These are phyloP conservation scores for Sinosuthora webbiana DNA, from an alignment of 2,113 vertebrate genomes.

Conservation along the genomic window DNA sequence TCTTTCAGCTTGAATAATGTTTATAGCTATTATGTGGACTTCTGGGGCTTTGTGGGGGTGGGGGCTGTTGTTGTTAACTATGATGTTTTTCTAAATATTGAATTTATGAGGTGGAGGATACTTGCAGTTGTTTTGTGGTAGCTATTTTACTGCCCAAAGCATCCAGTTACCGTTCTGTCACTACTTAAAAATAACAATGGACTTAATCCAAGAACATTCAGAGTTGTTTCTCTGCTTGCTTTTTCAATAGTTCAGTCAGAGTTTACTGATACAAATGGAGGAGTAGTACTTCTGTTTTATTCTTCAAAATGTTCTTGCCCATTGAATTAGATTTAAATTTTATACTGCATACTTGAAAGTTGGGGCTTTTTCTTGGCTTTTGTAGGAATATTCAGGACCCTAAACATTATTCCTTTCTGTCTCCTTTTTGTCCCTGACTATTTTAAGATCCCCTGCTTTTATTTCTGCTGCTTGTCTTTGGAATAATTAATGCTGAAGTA, in stretches of 20 bases:
- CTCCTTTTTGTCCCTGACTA: neutral
- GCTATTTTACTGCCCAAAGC: neutral
- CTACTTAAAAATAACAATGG: neutral
- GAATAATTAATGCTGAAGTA: neutral
- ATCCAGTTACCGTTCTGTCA: neutral
- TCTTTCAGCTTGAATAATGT: neutral
- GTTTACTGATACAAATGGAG: neutral
- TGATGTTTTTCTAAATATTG: neutral
- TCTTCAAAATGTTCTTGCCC: neutral
- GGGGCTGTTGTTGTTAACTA: neutral
- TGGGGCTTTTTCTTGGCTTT: neutral
- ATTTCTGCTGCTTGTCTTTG: neutral
- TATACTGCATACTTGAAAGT: neutral
- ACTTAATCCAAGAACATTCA: neutral
- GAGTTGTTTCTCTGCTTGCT: neutral
- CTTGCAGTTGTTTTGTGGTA: neutral
- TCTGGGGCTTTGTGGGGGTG: neutral
- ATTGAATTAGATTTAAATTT: neutral
- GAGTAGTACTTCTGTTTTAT: neutral
- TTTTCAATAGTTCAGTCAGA: neutral
- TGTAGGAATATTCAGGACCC: neutral
- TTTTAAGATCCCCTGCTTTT: neutral
- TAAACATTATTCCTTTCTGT: neutral
- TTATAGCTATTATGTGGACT: neutral
- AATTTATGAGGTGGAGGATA: neutral